Base-by-base conservation (phyloP, 1,140 invertebrate species). In the Drosophila ironensis region DNA sequence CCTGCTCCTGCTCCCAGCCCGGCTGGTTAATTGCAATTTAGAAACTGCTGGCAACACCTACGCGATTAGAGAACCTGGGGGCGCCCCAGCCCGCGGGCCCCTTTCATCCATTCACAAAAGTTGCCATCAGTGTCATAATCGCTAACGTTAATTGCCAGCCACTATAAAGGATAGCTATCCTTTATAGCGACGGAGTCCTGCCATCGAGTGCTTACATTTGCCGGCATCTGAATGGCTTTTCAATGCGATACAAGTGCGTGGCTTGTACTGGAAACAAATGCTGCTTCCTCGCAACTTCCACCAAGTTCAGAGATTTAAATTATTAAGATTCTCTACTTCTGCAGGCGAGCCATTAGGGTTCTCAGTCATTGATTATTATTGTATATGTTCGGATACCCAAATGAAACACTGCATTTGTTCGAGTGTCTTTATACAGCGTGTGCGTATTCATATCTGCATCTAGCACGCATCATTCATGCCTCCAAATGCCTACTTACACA, bases 151-250 rank as follows among this genome's bases (percentile, higher is more conserved):
- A 64, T 64, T 64, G 60, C 41, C 60, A 63, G 57, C 22, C 46
- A 64, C 60, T 63, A 19, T 63, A 37, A 37, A 37, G 33, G 33
- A 37, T 37, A 37, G 11, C 30, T 37, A n/a, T n/a, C n/a, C n/a
- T n/a, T n/a, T n/a, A n/a, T n/a, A 6, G 14, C 5, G 14, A 7
- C 8, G 7, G 33, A 37, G 19, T 47, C 14, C 40, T 38, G 16
- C 41, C 41, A 63, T 63, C 33, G 56, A 63, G 59, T 63, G 59
- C 38, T 63, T 28, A 30, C 56, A 41, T 41, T 56, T 56, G 24
- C 51, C 56, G 17, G 51, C 52, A 60, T 59, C 57, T 64, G 41
- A 63, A 64, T 64, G 27, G 60, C 33, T 63, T 48, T 63, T 64
- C 60, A 61, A 63, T 63, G 19, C 56, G 24, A 37, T 61, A 61